Conservation (phyloP, 2,888 invertebrate species). For the Drosophila niveifrons region DNA sequence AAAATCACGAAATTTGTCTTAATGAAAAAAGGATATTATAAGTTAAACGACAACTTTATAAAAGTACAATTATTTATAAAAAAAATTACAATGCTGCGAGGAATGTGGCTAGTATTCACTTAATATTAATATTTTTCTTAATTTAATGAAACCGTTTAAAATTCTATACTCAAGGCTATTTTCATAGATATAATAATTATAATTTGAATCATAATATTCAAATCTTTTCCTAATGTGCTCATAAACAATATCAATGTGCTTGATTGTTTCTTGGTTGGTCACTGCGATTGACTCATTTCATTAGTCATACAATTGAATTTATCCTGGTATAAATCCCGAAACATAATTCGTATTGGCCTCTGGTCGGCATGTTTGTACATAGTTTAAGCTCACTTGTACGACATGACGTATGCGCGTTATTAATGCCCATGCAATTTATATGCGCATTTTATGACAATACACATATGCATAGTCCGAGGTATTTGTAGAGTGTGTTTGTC, state of each 20-base stretch:
- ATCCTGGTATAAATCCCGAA: slow-evolving; percentile 2
- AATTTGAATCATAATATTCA: neutral
- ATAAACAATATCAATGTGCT: neutral
- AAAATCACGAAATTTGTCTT: too few relatives aligned
- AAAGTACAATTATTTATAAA: too few relatives aligned
- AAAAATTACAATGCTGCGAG: too few relatives aligned
- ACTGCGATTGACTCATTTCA: slow-evolving; percentile 28
- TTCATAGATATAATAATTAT: neutral
- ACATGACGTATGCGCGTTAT: slow-evolving; percentile 73
- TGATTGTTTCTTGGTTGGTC: neutral
- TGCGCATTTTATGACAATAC: slow-evolving; percentile 71
- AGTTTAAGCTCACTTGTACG: slow-evolving; percentile 44
- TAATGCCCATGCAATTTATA: slow-evolving; percentile 69
- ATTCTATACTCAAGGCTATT: neutral
- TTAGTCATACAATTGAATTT: slow-evolving; percentile 32
- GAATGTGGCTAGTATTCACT: too few relatives aligned
- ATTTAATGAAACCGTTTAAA: neutral
- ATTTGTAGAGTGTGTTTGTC: slow-evolving; percentile 4
- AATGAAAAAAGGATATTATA: too few relatives aligned
- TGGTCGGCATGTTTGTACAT: slow-evolving; percentile 14
- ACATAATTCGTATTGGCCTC: slow-evolving; percentile 7
- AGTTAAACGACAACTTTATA: too few relatives aligned
- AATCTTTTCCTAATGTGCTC: neutral
- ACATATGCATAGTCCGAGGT: slow-evolving; percentile 24
- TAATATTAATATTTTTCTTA: neutral